Base-by-base conservation (phyloP, 1,140 invertebrate genomes). In the Archivesica marissinica region DNA sequence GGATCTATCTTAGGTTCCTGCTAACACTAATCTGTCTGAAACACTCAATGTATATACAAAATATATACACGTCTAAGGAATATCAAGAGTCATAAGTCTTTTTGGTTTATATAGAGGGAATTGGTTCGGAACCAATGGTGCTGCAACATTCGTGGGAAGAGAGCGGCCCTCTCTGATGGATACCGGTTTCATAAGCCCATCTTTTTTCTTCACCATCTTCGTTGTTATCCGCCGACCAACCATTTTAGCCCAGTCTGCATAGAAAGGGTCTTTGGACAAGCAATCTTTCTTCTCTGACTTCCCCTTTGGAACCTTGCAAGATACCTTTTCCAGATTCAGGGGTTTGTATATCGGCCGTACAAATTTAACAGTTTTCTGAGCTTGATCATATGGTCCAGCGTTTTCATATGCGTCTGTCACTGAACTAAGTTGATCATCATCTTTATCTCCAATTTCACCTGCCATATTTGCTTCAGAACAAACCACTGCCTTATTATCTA, bases 211-310 rank as follows among this genome's bases (percentile, higher is more conserved):
- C 28, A 52, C 30, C 7, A 17, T 35, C 50, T 85, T 85, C 15
- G 64, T 75, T 25, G 52, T 30, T n/a, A 64, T 23, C 33, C 66
- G 28, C 23, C 59, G 23, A 15, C 82, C 82, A 68, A 85, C 82
- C 17, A 77, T 44, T 39, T 78, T 77, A 13, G 82, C 82, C 82
- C 82, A 85, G 1, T 52, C 82, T 2, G 44, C 61, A 35, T 85
- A 78, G 7, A 85, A 64, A 30, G 72, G 82, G 33, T 85, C 82
- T 39, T 78, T 77, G 0, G 82, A 66, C 25, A 85, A 38, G 20
- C 82, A 85, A 50, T 85, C 82, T 28, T 85, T 85, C 1, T 59
- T 59, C 50, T 85, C 82, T 33, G 72, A 85, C 28, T 56, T 77
- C 1, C 82, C 74, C 28, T 78, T 85, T 23, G 72, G 82, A 33